A percentile compares a stretch with the other conserved stretches of the same genome.
Evolutionary conservation across 2,797 vertebrate species (phyloP).

Genomic region (Melanotaenia nigrans): DNA sequence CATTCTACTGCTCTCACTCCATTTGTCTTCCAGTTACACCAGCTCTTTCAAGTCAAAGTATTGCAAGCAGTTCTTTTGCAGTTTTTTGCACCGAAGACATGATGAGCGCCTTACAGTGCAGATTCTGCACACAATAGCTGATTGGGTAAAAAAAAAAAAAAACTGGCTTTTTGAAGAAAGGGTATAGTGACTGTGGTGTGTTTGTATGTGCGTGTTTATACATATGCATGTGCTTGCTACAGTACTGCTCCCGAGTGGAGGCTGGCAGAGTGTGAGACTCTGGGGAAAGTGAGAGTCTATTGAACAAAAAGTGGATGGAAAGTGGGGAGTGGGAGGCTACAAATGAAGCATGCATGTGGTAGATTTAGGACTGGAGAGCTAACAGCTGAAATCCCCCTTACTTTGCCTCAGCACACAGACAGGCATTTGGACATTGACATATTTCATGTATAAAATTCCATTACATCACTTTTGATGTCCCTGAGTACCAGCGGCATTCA

Average conservation of each 20-base stretch:
- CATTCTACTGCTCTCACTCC: constrained; percentile 53
- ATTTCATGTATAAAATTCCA: constrained; percentile 21
- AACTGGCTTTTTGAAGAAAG: constrained; percentile 14
- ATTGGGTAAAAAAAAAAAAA: constrained; percentile 51
- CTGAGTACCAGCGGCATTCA: constrained; percentile 27
- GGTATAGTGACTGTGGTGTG: neutral
- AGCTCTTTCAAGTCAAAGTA: constrained; percentile 40
- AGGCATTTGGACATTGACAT: constrained; percentile 18
- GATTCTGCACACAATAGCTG: constrained; percentile 20
- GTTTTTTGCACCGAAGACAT: constrained; percentile 15
- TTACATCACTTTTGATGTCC: constrained; percentile 30
- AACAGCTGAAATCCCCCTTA: constrained; percentile 46
- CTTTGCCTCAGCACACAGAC: constrained; percentile 23
- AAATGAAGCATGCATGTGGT: constrained; percentile 44
- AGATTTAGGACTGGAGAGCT: constrained; percentile 33
- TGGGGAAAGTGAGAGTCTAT: constrained; percentile 32
- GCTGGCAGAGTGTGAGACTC: constrained; percentile 43
- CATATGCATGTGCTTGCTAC: constrained; percentile 28
- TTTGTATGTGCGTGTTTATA: constrained; percentile 9
- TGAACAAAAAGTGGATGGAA: constrained; percentile 59
- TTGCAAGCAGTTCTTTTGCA: constrained; percentile 36
- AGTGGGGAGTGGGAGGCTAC: constrained; percentile 61
- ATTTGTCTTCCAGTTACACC: constrained; percentile 42
- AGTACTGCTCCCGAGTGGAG: constrained; percentile 38
- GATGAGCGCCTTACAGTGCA: neutral